Evolutionary conservation across 2,797 vertebrate genomes (phyloP), one percentile per base, ranked within the genome.

Genomic region (Acridotheres tristis): DNA sequence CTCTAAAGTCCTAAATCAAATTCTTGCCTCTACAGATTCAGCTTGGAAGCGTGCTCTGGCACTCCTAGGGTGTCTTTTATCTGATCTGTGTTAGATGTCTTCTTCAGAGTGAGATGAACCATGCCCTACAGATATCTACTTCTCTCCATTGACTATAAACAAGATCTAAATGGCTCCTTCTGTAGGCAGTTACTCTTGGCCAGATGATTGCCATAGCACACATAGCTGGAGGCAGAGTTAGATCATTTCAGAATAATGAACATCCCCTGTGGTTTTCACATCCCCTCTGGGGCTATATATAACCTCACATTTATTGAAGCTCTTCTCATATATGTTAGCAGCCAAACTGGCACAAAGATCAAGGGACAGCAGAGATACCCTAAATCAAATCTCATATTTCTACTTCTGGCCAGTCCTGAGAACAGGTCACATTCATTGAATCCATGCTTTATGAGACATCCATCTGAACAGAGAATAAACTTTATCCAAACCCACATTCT

Each of bases 171-270:
- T 48, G 16, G 54, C 38, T 91, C 42, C 57, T 90, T 65, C 72
- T 89, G 66, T 18, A 81, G 76, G 54, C 72, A 88, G 85, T 36
- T 88, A 9, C 0, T 0, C 78, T 92, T 78, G 40, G 47, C 61
- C 69, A 81, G 40, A 91, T 75, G 57, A 75, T 78, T 94, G 66
- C 58, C 61, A 68, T 26, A 82, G 45, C 79, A 38, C 7, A 29
- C n/a, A 47, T 71, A 92, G 72, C 92, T 92, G 61, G 48, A 87
- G 86, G 88, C 77, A 90, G 45, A 66, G 50, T 81, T 84, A 93
- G 69, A 86, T 84, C 0, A 68, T 84, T 95, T 68, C 73, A 86
- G 36, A 94, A 80, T 74, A 89, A 95, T 90, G 58, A 94, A 59
- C 78, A 88, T 66, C 47, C 25, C 38, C 58, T 75, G 76, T 43